Evolutionary conservation across 2,888 invertebrate genomes (phyloP).

Genomic region (Vannuccia rotundouncinata): DNA sequence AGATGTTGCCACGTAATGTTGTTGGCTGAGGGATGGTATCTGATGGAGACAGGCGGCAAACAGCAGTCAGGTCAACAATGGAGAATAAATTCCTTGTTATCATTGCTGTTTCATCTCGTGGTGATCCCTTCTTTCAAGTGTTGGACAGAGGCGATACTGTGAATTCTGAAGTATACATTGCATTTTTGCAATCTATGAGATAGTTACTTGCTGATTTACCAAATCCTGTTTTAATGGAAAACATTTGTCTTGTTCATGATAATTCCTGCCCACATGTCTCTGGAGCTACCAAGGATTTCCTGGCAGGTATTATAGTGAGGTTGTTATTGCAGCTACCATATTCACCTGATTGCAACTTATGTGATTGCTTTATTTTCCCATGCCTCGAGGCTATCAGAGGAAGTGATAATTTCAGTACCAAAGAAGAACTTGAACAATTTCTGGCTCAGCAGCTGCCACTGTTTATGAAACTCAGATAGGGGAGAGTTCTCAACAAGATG

Average conservation of each 20-base stretch:
- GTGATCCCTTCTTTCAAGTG: not conserved
- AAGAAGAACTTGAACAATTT: not conserved
- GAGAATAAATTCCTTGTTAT: not conserved
- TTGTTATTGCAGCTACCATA: not conserved
- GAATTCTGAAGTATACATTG: conserved; percentile 13
- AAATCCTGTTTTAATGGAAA: conserved; percentile 1
- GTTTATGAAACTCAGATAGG: not conserved
- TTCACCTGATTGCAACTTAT: not conserved
- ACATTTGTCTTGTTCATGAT: not conserved
- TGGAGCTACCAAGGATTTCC: not conserved
- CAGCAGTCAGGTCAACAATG: conserved; percentile 15
- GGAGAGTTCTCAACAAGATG: not conserved
- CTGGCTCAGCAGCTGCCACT: not conserved
- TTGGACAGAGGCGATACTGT: conserved; percentile 12
- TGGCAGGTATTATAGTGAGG: not conserved
- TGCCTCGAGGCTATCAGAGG: no score
- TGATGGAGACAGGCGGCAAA: no score
- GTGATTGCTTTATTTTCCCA: not conserved
- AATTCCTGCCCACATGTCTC: conserved; percentile 13
- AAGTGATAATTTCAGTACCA: not conserved
- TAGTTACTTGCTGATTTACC: conserved; percentile 2
- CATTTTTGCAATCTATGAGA: not conserved
- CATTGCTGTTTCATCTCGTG: not conserved
- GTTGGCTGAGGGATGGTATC: not conserved
- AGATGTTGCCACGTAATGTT: not conserved